A percentile compares a stretch with the other conserved stretches of the same genome.
phyloP scores from a whole-genome alignment of 2,888 invertebrate species.

The Clusia tigrina region DNA sequence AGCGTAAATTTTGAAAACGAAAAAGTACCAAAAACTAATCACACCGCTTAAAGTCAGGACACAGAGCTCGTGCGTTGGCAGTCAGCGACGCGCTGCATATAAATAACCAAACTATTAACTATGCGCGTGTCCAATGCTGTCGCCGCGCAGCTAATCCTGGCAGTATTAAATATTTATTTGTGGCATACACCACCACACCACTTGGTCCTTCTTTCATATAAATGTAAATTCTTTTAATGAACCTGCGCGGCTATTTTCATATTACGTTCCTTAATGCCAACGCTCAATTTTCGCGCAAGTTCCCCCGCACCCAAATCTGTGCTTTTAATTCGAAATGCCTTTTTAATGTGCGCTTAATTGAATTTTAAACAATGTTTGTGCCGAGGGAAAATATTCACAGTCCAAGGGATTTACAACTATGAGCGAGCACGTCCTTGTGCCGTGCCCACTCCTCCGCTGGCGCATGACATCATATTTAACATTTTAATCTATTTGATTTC shows the following conservation, averaged over 20 bases:
- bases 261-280: not conserved
- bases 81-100: too few relatives aligned
- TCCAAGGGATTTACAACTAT: not conserved
- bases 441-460: too few relatives aligned
- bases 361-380: not conserved
- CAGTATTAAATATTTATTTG: too few relatives aligned
- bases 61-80: not conserved
- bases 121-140: too few relatives aligned
- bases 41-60: not conserved
- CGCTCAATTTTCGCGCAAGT: too few relatives aligned
- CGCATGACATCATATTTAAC: constrained; percentile 19
- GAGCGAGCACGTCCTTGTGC: too few relatives aligned
- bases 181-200: too few relatives aligned
- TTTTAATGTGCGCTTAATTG: constrained; percentile 5
- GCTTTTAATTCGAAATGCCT: constrained; percentile 1
- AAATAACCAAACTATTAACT: too few relatives aligned
- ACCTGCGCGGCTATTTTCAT: too few relatives aligned
- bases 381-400: not conserved
- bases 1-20: not conserved
- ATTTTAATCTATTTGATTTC: constrained; percentile 28
- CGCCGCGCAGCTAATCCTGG: too few relatives aligned
- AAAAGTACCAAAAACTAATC: not conserved
- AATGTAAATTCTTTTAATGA: too few relatives aligned
- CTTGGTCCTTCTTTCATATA: not conserved
- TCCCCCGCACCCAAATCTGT: too few relatives aligned